Evolutionary conservation across 1,140 invertebrate species (phyloP), one percentile per base, ranked within the genome.

Genomic region (Bactericera cockerelli): DNA sequence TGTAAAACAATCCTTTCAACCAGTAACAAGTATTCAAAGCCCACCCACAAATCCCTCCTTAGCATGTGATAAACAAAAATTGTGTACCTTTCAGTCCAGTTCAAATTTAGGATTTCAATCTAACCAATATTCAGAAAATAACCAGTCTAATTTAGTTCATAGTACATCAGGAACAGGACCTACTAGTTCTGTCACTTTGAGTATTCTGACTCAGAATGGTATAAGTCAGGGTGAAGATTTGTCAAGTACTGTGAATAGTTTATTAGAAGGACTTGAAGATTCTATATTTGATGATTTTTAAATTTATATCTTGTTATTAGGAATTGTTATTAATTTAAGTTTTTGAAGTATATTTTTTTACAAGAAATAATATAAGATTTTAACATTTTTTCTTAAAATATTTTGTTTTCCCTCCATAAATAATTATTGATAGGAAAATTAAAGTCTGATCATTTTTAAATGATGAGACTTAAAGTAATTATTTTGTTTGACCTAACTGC

Each of bases 181-280:
- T 22, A 49, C 4, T 49, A n/a, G 42, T 49, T 49, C 42, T 19
- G n/a, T 49, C 19, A 10, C 42, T 49, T 4, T 49, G 19, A 49
- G 42, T 22, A 16, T 49, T 49, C 42, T 49, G 8, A 10, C 42
- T 8, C 42, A 49, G 19, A 49, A 49, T 22, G 42, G 42, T 19
- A 8, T 16, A 8, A 16, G 19, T n/a, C 6, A 49, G n/a, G n/a
- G n/a, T 49, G 42, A 49, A 49, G 42, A 49, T 49, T 49, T 49
- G n/a, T 49, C 42, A 19, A 19, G 8, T 10, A 49, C 42, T 10
- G 42, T 49, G 22, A 49, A 16, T n/a, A 49, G n/a, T n/a, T 49
- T 49, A 49, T 49, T 49, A 10, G 42, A 49, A 19, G 42, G 42
- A 6, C n/a, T 49, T 49, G 42, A 49, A 49, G 42, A 49, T n/a